These are phyloP conservation scores for Oceanodroma leucorhoa DNA, from an alignment of 2,797 vertebrate genomes.

Conservation along the genomic window DNA sequence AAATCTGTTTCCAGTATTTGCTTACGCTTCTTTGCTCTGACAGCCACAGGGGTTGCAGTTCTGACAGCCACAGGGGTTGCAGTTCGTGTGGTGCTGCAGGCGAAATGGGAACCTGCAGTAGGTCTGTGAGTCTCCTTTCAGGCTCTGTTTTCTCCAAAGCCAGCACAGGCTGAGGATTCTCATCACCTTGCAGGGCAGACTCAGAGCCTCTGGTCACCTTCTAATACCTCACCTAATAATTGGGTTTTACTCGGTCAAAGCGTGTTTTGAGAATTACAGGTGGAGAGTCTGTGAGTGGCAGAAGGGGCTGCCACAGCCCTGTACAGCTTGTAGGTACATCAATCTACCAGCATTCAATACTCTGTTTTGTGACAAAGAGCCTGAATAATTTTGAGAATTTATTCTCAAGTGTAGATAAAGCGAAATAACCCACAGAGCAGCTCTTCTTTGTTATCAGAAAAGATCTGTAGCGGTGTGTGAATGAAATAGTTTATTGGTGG, in stretches of 20 bases:
- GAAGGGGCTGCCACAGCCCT: not conserved
- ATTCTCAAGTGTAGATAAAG: not conserved
- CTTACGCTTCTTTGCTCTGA: not conserved
- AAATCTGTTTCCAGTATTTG: not conserved
- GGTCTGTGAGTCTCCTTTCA: not conserved
- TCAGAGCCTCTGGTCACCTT: not conserved
- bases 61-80: fast-evolving
- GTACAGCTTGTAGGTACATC: not conserved
- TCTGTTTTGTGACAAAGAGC: not conserved
- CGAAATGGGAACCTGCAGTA: not conserved
- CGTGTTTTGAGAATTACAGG: not conserved
- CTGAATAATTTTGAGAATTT: not conserved
- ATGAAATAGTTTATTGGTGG: not conserved
- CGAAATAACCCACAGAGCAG: not conserved
- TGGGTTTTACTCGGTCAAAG: not conserved
- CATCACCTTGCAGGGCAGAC: not conserved
- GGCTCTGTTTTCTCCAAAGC: not conserved
- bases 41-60: fast-evolving
- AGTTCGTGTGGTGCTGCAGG: fast-evolving
- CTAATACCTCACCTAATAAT: not conserved
- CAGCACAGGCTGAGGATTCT: not conserved
- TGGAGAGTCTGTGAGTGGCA: not conserved
- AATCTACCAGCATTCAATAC: not conserved
- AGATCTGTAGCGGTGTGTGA: not conserved
- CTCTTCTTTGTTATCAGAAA: not conserved